Conservation (phyloP, 2,113 vertebrate species). For the Melanocharis versteri region DNA sequence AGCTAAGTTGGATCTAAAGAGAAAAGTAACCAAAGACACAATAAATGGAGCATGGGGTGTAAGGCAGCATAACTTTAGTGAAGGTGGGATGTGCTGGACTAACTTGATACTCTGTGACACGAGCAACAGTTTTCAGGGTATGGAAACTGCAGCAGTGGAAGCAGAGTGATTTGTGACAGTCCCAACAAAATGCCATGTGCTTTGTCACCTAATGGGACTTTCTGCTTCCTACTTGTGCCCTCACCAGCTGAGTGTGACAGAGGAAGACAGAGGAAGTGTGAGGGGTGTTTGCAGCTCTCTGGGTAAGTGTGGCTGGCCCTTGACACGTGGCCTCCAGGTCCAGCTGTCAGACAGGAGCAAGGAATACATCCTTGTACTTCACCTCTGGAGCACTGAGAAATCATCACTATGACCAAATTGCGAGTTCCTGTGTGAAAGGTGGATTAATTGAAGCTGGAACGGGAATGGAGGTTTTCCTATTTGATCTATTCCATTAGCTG, state of each 20-base stretch:
- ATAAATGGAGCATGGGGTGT: neutral
- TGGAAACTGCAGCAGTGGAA: neutral
- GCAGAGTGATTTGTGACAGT: neutral
- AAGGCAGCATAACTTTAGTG: neutral
- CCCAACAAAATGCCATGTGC: neutral
- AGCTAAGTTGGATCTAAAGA: neutral
- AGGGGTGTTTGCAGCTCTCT: neutral
- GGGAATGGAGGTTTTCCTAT: neutral
- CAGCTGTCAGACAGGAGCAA: neutral
- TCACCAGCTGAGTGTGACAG: neutral
- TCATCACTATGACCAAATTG: neutral
- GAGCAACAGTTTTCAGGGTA: neutral
- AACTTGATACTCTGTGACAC: accelerated
- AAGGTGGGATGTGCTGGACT: neutral
- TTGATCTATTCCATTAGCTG: neutral
- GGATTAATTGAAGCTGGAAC: neutral
- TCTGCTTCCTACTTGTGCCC: neutral
- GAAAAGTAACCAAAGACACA: neutral
- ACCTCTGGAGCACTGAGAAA: neutral
- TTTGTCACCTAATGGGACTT: neutral
- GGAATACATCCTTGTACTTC: neutral
- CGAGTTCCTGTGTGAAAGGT: neutral
- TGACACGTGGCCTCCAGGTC: accelerated
- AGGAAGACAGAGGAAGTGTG: neutral
- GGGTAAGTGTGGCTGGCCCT: neutral